phyloP scores from a whole-genome alignment of 2,888 invertebrate genomes.

The Sphinx pinastri region DNA sequence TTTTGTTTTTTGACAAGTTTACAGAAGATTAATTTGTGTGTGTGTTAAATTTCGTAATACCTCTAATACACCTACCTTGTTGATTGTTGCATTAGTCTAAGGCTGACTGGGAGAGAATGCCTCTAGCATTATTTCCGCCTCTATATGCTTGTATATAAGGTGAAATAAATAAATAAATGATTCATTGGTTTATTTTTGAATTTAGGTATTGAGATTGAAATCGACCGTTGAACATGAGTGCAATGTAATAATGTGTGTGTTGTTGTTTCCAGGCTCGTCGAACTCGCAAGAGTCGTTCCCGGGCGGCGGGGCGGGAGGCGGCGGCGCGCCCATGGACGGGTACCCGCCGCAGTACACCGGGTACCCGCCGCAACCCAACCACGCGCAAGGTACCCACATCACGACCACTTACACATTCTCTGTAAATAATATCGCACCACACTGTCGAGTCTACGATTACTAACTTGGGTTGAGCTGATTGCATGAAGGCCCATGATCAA shows the following conservation, averaged over 20 bases:
- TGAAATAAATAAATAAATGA: too few relatives aligned
- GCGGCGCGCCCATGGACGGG: constrained; percentile 90
- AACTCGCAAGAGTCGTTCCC: constrained; percentile 97
- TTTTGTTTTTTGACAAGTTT: too few relatives aligned
- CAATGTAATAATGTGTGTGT: not conserved
- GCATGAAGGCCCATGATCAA: not conserved
- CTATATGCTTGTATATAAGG: too few relatives aligned
- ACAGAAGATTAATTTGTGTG: not conserved
- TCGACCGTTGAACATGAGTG: too few relatives aligned
- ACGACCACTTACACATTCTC: constrained; percentile 39
- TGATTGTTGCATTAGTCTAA: too few relatives aligned
- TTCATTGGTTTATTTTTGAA: too few relatives aligned
- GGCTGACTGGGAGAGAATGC: too few relatives aligned
- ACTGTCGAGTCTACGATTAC: not conserved
- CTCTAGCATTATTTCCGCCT: too few relatives aligned
- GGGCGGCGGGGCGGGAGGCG: constrained; percentile 88
- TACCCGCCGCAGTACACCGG: constrained; percentile 87
- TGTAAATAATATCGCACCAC: not conserved
- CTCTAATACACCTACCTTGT: too few relatives aligned
- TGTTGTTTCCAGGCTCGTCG: constrained; percentile 86
- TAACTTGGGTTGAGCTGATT: not conserved
- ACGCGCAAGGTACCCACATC: constrained; percentile 87
- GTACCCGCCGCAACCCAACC: constrained; percentile 87
- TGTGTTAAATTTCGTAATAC: not conserved
- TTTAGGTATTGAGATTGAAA: too few relatives aligned